phyloP scores from a whole-genome alignment of 1,140 invertebrate genomes.

The Aphaenogaster ashmeadi region DNA sequence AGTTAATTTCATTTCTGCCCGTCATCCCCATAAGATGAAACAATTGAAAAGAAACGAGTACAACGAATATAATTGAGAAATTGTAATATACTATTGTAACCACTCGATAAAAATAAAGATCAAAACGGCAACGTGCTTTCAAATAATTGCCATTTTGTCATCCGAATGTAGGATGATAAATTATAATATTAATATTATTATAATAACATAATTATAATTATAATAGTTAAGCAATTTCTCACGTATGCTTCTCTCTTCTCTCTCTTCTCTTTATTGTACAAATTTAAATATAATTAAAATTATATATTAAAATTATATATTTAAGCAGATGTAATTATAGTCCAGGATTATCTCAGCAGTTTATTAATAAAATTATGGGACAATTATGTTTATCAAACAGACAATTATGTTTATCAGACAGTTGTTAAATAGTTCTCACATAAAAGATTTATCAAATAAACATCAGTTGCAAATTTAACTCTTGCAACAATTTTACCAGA shows the following conservation, averaged over 20 bases:
- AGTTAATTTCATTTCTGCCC: neutral
- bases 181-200: too few species aligned
- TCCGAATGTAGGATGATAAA: neutral
- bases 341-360: neutral
- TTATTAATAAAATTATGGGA: neutral
- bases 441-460: neutral
- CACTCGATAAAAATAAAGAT: neutral
- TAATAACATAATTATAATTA: too few species aligned
- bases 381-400: neutral
- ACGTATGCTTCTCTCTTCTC: neutral
- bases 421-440: neutral
- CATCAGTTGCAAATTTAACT: conserved; percentile 11
- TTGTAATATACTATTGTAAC: neutral
- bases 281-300: neutral
- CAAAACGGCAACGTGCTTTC: neutral
- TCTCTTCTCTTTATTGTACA: neutral
- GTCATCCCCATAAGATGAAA: neutral
- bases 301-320: neutral
- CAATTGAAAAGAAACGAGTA: neutral
- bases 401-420: neutral
- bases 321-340: neutral
- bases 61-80: neutral
- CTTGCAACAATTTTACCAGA: neutral
- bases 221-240: neutral
- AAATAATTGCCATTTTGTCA: neutral